A percentile compares a stretch with the other conserved stretches of the same genome.
phyloP scores from a whole-genome alignment of 2,797 vertebrate genomes.

The Euthynnus affinis region DNA sequence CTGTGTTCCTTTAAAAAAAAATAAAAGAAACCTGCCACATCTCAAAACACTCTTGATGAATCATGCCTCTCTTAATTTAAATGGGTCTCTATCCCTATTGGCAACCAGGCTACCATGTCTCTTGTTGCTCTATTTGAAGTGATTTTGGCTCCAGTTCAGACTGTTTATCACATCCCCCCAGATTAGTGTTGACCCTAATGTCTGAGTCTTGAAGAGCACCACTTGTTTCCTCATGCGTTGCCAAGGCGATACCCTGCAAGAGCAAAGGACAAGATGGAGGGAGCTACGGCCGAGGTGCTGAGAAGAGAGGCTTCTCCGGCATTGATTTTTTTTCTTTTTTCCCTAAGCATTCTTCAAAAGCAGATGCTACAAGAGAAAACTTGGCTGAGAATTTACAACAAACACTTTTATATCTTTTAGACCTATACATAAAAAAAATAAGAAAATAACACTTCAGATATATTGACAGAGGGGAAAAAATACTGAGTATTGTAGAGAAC shows the following conservation, averaged over 20 bases:
- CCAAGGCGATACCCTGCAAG: constrained; percentile 83
- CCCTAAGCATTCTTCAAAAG: constrained; percentile 56
- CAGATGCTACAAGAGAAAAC: constrained; percentile 29
- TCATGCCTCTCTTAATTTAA: constrained; percentile 71
- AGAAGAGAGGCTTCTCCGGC: constrained; percentile 47
- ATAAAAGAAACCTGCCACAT: constrained; percentile 37
- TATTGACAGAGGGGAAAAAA: not conserved
- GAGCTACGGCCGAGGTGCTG: constrained; percentile 40
- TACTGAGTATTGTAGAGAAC: not conserved
- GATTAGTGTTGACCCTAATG: constrained; percentile 84
- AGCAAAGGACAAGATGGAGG: constrained; percentile 75
- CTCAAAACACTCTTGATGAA: constrained; percentile 70
- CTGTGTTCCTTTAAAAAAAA: constrained; percentile 24
- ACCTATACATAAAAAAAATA: constrained; percentile 6
- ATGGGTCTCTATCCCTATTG: constrained; percentile 66
- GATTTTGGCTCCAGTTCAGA: constrained; percentile 79
- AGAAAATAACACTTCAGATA: constrained; percentile 25
- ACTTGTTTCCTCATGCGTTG: constrained; percentile 83
- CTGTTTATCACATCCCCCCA: constrained; percentile 82
- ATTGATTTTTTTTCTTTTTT: constrained; percentile 40
- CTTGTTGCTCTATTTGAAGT: constrained; percentile 76
- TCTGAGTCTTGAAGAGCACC: constrained; percentile 80
- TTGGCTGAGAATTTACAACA: constrained; percentile 9
- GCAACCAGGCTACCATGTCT: constrained; percentile 63
- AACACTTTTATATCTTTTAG: constrained; percentile 15